Evolutionary conservation across 2,113 vertebrate genomes (phyloP), one percentile per base, ranked within the genome.

Genomic region (Podarcis cretensis): DNA sequence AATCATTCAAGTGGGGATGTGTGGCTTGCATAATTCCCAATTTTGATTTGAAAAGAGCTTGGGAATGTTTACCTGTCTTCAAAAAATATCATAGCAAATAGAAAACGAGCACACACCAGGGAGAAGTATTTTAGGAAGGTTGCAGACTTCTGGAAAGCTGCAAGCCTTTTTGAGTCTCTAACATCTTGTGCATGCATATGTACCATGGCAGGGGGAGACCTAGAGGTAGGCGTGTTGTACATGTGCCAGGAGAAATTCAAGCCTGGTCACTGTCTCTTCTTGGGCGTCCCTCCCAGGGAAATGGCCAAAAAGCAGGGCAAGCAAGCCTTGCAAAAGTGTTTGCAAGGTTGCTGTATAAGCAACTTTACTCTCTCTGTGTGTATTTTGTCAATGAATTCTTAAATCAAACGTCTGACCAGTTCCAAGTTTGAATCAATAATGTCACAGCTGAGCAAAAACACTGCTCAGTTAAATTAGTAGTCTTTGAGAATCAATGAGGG

Each of bases 371-470:
- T 27, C 23, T 32, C 5, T 23, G 7, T 76, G 40, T 79, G n/a
- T 69, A 63, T 75, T 43, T 20, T 65, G 27, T 66, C 32, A 21
- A n/a, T 82, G 18, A 40, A 82, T 81, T 65, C 48, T 88, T 74
- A 87, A 32, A 65, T 23, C 48, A 66, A 66, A 25, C 74, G 27
- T 32, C 71, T 66, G 71, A 73, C 68, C 48, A 37, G 37, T 83
- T 88, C 80, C 71, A 83, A 10, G 27, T 78, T 32, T 76, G 30
- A 77, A 88, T 88, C 69, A 83, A 68, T 83, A 59, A 18, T 88
- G 71, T 48, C 40, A 86, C 23, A 76, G 57, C 32, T 76, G 32
- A 40, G 32, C 25, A 85, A 89, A 89, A 59, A 65, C 81, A n/a
- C 3, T 32, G 81, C 30, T 89, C 87, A 88, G 37, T 82, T 79